Conservation (phyloP, 2,113 vertebrate genomes). For the Cephalophus harveyi region DNA sequence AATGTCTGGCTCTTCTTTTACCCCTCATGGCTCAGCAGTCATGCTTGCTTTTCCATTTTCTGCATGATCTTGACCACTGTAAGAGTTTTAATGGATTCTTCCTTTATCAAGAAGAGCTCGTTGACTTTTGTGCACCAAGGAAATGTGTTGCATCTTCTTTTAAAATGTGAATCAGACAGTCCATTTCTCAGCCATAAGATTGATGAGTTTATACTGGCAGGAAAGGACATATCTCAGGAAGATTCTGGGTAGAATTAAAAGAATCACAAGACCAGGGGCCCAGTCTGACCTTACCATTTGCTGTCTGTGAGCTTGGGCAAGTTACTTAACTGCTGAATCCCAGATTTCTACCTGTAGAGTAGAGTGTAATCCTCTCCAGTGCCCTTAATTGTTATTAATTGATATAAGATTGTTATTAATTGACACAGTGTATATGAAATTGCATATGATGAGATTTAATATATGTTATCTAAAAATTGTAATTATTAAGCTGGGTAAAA, state of each 20-base stretch:
- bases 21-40: neutral
- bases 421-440: neutral
- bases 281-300: neutral
- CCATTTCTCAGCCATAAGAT: constrained; percentile 29
- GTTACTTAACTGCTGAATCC: neutral
- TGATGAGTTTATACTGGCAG: constrained; percentile 36
- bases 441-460: neutral
- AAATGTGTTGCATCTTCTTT: neutral
- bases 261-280: neutral
- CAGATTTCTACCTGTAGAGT: neutral
- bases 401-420: neutral
- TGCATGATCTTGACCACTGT: neutral
- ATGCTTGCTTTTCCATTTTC: neutral
- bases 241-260: constrained; percentile 27
- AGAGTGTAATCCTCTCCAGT: neutral
- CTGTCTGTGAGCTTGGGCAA: neutral
- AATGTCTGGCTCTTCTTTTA: neutral
- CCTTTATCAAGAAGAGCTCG: neutral
- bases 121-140: neutral
- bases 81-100: neutral
- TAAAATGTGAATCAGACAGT: neutral
- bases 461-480: neutral
- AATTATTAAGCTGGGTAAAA: neutral
- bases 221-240: neutral
- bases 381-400: neutral